phyloP scores from a whole-genome alignment of 37 sponge, comb jelly and placozoan species.

The Mnemiopsis leidyi region DNA sequence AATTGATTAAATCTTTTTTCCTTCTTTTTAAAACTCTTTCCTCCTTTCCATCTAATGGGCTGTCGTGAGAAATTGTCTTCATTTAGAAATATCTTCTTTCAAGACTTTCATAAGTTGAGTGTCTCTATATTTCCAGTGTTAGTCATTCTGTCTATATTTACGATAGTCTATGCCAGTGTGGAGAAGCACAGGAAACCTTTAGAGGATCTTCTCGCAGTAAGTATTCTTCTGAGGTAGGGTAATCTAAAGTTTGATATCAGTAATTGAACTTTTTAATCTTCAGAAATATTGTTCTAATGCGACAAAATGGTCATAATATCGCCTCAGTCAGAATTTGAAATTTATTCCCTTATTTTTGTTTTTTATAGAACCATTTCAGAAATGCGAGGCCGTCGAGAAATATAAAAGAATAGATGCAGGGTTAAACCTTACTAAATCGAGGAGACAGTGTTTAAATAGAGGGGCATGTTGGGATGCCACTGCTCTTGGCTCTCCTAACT shows the following conservation, averaged over 20 bases:
- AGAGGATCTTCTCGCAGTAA: background rate
- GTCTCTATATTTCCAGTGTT: slow-evolving; percentile 17
- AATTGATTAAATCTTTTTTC: background rate
- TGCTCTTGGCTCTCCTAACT: background rate
- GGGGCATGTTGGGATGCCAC: slow-evolving; percentile 6
- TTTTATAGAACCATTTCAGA: slow-evolving; percentile 16
- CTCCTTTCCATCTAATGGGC: background rate
- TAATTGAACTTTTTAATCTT: too few relatives aligned
- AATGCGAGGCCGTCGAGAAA: background rate
- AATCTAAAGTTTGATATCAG: too few relatives aligned
- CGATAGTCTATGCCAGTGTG: slow-evolving; percentile 36
- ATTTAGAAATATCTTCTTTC: background rate
- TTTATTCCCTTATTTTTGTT: too few relatives aligned
- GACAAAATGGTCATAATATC: too few relatives aligned
- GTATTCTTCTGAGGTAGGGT: too few relatives aligned
- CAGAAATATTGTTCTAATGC: too few relatives aligned
- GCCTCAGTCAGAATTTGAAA: too few relatives aligned
- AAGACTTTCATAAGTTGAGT: too few relatives aligned
- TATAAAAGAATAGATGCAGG: background rate
- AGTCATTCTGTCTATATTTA: background rate
- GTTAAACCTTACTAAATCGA: background rate
- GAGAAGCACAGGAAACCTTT: background rate
- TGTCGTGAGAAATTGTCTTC: background rate
- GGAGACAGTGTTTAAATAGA: background rate
- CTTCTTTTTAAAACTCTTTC: background rate